Conservation (phyloP, 2,888 invertebrate genomes). For the Aricia artaxerxes region DNA sequence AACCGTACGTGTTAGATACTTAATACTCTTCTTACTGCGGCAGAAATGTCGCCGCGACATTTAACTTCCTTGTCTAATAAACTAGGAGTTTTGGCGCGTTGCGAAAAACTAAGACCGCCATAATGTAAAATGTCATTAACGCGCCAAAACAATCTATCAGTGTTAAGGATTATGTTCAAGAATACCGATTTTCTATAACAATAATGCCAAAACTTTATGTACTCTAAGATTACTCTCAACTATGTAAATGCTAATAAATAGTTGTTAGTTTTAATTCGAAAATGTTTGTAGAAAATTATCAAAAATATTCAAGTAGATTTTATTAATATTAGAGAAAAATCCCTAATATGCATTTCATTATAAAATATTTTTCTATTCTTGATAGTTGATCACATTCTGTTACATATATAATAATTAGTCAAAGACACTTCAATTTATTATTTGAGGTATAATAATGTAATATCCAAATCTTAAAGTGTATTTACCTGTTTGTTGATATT, state of each 20-base stretch:
- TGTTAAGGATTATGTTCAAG: background rate
- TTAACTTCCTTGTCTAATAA: background rate
- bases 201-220: conserved; percentile 15
- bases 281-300: background rate
- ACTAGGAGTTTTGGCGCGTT: background rate
- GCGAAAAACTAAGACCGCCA: background rate
- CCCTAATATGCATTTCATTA: background rate
- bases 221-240: background rate
- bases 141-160: background rate
- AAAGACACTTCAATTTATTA: background rate
- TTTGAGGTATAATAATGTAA: background rate
- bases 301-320: conserved; percentile 1
- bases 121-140: background rate
- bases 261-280: background rate
- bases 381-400: background rate
- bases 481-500: background rate
- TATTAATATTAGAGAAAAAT: background rate
- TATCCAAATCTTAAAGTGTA: background rate
- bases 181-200: background rate
- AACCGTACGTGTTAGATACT: background rate
- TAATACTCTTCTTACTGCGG: background rate
- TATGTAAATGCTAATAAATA: background rate
- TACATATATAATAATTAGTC: background rate
- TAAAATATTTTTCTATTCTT: background rate
- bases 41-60: background rate